phyloP scores from a whole-genome alignment of 2,797 vertebrate genomes.

The Chrysocyon brachyurus region DNA sequence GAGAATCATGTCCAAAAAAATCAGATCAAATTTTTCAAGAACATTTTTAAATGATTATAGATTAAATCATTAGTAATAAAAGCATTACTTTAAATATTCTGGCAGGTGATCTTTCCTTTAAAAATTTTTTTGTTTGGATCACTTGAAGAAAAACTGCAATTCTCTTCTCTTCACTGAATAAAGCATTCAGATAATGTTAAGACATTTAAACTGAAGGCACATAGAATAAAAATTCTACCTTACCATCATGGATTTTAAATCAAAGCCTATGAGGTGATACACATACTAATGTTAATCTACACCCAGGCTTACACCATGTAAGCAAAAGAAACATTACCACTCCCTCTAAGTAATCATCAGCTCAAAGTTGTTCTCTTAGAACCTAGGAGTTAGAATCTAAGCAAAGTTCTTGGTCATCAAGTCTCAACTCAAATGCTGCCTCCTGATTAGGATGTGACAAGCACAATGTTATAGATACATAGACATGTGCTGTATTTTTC shows the following conservation, averaged over 20 bases:
- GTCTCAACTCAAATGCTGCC: neutral
- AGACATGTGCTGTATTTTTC: neutral
- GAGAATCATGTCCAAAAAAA: neutral
- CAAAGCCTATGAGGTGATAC: neutral
- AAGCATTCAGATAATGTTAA: neutral
- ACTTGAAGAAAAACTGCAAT: neutral
- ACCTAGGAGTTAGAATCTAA: neutral
- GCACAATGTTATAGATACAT: neutral
- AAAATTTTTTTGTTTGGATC: conserved; percentile 24
- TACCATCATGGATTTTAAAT: neutral
- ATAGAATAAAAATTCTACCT: neutral
- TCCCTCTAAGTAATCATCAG: neutral
- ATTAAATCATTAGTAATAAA: neutral
- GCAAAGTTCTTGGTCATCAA: neutral
- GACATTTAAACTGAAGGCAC: neutral
- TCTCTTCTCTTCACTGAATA: conserved; percentile 17
- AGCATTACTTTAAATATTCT: neutral
- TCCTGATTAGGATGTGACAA: neutral
- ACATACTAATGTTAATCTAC: neutral
- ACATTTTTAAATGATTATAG: conserved; percentile 51
- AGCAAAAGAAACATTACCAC: neutral
- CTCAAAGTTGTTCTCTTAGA: neutral
- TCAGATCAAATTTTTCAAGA: conserved; percentile 58
- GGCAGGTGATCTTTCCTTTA: neutral
- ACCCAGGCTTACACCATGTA: neutral